Conservation (phyloP, 2,113 vertebrate species). For the Prochilodus magdalenae region DNA sequence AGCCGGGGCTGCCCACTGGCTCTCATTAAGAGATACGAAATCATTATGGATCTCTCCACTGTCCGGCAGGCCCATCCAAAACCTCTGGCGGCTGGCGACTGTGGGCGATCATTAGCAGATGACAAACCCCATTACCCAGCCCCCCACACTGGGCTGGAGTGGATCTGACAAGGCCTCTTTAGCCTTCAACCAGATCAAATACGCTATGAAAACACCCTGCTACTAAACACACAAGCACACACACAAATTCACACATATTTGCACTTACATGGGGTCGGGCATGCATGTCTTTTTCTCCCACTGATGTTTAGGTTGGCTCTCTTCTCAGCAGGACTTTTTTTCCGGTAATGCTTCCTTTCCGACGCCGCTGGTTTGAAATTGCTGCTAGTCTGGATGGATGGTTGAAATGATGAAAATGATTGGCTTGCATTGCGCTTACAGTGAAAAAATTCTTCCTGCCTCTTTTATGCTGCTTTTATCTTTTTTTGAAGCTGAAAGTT, state of each 20-base stretch:
- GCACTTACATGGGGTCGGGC: not conserved
- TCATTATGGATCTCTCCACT: conserved; percentile 59
- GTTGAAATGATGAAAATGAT: conserved; percentile 1
- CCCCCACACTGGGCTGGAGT: conserved; percentile 39
- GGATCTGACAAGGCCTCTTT: conserved; percentile 60
- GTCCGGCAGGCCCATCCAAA: conserved; percentile 32
- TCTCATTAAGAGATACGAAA: conserved; percentile 60
- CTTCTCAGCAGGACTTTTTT: not conserved
- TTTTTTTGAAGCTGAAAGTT: not conserved
- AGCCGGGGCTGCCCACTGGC: conserved; percentile 50
- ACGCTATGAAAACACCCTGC: conserved; percentile 28
- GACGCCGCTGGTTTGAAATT: not conserved
- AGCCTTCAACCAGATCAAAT: conserved; percentile 50
- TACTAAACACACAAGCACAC: conserved; percentile 43
- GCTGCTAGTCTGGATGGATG: not conserved
- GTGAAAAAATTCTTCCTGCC: conserved; percentile 2
- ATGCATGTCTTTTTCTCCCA: not conserved
- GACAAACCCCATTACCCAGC: conserved; percentile 64
- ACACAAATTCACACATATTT: not conserved
- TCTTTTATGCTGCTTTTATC: not conserved
- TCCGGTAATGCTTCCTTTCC: not conserved
- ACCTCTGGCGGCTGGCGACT: conserved; percentile 48
- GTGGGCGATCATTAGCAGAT: conserved; percentile 65
- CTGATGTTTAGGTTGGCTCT: not conserved
- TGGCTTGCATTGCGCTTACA: not conserved